A percentile compares a stretch with the other conserved stretches of the same genome.
Conservation (phyloP, 2,113 vertebrate species). For the Alces alces region DNA sequence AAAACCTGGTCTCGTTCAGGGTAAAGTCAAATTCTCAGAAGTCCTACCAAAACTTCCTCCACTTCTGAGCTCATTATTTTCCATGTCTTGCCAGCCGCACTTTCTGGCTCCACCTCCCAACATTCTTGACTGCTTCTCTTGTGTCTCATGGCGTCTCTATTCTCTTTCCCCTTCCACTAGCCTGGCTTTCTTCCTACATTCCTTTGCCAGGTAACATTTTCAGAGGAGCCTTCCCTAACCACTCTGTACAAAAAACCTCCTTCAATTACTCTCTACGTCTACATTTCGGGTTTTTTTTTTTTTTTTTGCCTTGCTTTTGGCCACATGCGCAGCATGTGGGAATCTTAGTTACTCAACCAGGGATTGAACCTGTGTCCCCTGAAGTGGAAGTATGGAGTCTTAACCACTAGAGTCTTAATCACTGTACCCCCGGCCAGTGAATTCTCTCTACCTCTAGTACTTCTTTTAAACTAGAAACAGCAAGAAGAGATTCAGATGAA, state of each 20-base stretch:
- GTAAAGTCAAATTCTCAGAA: background rate
- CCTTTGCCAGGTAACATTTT: background rate
- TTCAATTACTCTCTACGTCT: background rate
- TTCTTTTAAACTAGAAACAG: background rate
- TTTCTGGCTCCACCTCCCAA: background rate
- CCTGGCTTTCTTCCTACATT: too few species aligned
- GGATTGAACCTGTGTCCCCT: too few species aligned
- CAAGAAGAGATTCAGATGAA: background rate
- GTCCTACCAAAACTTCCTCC: background rate
- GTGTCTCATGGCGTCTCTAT: background rate
- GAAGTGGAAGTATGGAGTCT: background rate
- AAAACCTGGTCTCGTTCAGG: background rate
- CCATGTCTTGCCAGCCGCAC: too few species aligned
- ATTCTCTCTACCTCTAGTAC: background rate
- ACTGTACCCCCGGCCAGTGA: background rate
- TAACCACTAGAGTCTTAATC: background rate
- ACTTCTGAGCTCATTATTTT: fast-evolving
- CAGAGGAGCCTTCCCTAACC: fast-evolving
- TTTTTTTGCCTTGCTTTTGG: background rate
- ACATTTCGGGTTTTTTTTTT: fast-evolving
- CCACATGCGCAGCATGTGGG: too few species aligned
- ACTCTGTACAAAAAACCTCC: background rate
- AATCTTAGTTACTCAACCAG: background rate
- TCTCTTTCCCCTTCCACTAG: background rate
- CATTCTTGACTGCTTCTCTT: fast-evolving